phyloP scores from a whole-genome alignment of 2,113 vertebrate genomes.

The Chauna torquata region DNA sequence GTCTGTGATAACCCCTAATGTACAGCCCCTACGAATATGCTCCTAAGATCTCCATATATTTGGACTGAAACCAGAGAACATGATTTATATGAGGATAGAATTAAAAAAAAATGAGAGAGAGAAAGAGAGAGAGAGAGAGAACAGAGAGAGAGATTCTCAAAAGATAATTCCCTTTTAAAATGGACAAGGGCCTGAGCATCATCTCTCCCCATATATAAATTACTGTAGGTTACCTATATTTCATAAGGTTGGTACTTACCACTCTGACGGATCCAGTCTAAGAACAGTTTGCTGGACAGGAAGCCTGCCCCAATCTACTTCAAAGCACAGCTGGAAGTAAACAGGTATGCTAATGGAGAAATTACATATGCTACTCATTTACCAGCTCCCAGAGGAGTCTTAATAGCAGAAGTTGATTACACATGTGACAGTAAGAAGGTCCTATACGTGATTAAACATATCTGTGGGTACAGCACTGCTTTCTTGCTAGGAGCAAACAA shows the following conservation, averaged over 20 bases:
- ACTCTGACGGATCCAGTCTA: not conserved
- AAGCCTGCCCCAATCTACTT: not conserved
- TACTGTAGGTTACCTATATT: not conserved
- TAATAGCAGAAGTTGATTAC: slow-evolving; percentile 35
- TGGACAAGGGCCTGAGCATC: not conserved
- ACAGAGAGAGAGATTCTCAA: not conserved
- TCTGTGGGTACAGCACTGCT: not conserved
- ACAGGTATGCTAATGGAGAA: slow-evolving; percentile 25
- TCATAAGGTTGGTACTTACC: not conserved
- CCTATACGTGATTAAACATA: not conserved
- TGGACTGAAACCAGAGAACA: not conserved
- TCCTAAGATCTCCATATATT: not conserved
- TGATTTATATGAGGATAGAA: not conserved
- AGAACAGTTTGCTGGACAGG: not conserved
- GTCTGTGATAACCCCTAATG: not conserved
- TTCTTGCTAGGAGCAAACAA: slow-evolving; percentile 8
- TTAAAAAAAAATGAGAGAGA: accelerated
- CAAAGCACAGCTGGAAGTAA: not conserved
- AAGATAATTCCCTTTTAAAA: not conserved
- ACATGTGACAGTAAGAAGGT: not conserved
- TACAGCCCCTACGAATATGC: not conserved
- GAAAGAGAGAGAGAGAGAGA: not conserved
- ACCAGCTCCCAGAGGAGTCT: slow-evolving; percentile 11
- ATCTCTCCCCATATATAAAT: not conserved
- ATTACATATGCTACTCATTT: slow-evolving; percentile 44